Percentiles rank a stretch among this genome's conserved stretches.
These are phyloP conservation scores for Sphaerophoria rueppellii DNA, from an alignment of 2,888 invertebrate genomes.

Conservation along the genomic window DNA sequence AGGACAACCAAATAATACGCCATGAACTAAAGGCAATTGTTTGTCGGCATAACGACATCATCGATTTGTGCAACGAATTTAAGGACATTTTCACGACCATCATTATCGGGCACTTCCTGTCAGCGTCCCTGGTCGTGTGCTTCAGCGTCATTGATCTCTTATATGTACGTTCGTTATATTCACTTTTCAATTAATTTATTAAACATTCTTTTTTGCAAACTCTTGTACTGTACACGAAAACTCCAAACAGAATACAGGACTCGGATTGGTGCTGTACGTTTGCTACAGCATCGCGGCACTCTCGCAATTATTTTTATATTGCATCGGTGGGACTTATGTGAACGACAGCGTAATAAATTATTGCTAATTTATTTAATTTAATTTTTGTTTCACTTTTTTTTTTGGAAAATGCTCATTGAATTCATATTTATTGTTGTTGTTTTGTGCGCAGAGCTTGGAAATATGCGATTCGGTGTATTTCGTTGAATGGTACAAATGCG, in stretches of 20 bases:
- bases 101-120: conserved; percentile 80
- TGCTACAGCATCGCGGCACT: conserved; percentile 78
- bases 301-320: conserved; percentile 79
- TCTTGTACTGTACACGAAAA: neutral
- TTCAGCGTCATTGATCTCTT: conserved; percentile 80
- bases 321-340: conserved; percentile 79
- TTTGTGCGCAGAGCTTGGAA: conserved; percentile 76
- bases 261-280: conserved; percentile 78
- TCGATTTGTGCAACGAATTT: conserved; percentile 80
- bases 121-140: conserved; percentile 80
- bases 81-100: conserved; percentile 78
- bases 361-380: conserved; percentile 65
- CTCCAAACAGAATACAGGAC: conserved; percentile 77
- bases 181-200: conserved; percentile 42
- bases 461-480: conserved; percentile 79
- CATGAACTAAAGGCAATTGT: conserved; percentile 75
- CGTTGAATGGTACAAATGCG: conserved; percentile 81
- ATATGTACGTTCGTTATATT: conserved; percentile 76
- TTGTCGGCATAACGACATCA: conserved; percentile 79
- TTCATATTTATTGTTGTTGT: neutral
- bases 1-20: conserved; percentile 76
- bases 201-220: conserved; percentile 13
- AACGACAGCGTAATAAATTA: conserved; percentile 78
- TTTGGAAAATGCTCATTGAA: neutral
- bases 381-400: neutral